These are phyloP conservation scores for Chinchilla lanigera DNA, from an alignment of 2,113 vertebrate genomes.

Conservation along the genomic window DNA sequence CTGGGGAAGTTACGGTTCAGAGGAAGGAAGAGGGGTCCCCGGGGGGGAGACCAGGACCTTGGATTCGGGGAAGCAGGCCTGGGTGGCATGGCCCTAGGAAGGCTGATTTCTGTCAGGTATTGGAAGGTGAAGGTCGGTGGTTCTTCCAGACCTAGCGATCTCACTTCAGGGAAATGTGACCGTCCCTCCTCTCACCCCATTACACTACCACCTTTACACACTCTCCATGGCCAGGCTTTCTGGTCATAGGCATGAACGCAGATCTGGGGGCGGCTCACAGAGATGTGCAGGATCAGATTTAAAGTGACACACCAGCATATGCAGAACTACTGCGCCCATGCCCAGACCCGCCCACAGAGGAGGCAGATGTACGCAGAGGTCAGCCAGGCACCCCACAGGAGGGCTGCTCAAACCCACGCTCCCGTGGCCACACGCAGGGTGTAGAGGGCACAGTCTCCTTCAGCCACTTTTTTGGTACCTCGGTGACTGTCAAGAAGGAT, in stretches of 20 bases:
- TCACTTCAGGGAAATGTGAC: neutral
- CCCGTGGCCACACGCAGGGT: neutral
- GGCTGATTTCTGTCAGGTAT: neutral
- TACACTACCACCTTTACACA: neutral
- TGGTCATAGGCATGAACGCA: neutral
- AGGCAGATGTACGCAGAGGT: slow-evolving; percentile 11
- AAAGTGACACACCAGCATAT: slow-evolving; percentile 68
- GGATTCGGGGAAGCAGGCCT: neutral
- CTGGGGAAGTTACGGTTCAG: neutral
- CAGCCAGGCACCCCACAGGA: neutral
- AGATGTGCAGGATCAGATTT: slow-evolving; percentile 33
- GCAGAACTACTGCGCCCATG: neutral
- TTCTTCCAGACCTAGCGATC: neutral
- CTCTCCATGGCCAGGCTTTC: slow-evolving; percentile 2
- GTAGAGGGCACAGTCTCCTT: neutral
- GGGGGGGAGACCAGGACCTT: neutral
- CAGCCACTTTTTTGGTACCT: neutral
- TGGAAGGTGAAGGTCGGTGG: neutral
- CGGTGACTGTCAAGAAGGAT: neutral
- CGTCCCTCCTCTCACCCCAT: neutral
- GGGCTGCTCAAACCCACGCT: neutral
- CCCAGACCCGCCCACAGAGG: neutral
- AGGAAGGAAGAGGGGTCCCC: neutral
- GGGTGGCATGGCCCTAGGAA: neutral
- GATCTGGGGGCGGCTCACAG: neutral